Conservation (phyloP, 1,140 invertebrate genomes). For the Drosophila insularis region DNA sequence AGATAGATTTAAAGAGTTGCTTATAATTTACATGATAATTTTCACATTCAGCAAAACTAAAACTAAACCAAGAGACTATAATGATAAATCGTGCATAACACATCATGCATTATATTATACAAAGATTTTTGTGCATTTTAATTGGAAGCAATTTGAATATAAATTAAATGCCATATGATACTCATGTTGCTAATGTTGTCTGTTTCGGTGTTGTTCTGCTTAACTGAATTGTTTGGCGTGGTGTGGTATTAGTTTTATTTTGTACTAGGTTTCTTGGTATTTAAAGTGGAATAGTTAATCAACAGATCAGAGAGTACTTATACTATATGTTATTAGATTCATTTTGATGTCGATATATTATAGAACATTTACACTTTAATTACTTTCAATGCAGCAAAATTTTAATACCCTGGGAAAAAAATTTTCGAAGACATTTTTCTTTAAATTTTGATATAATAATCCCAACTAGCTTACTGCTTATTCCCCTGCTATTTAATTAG, state of each 20-base stretch:
- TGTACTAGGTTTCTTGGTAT: slow-evolving; percentile 11
- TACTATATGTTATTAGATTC: too few species aligned
- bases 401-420: too few species aligned
- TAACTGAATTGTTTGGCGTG: slow-evolving; percentile 24
- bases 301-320: slow-evolving; percentile 35
- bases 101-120: slow-evolving; percentile 28
- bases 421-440: too few species aligned
- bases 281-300: slow-evolving; percentile 23
- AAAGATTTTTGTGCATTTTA: slow-evolving; percentile 38
- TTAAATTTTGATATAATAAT: too few species aligned
- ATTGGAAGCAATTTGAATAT: slow-evolving; percentile 33
- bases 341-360: too few species aligned
- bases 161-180: slow-evolving; percentile 32
- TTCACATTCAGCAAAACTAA: slow-evolving; percentile 20
- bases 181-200: slow-evolving; percentile 20
- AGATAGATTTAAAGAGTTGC: slow-evolving; percentile 34
- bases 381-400: too few species aligned
- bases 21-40: slow-evolving; percentile 60
- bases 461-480: too few species aligned
- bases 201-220: slow-evolving; percentile 7
- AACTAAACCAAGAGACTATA: slow-evolving; percentile 49
- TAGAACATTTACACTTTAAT: too few species aligned
- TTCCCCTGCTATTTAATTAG: too few species aligned
- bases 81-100: slow-evolving; percentile 41
- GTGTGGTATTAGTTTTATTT: slow-evolving; percentile 50